Conservation (phyloP, 2,113 vertebrate species). For the Albula glossodonta region DNA sequence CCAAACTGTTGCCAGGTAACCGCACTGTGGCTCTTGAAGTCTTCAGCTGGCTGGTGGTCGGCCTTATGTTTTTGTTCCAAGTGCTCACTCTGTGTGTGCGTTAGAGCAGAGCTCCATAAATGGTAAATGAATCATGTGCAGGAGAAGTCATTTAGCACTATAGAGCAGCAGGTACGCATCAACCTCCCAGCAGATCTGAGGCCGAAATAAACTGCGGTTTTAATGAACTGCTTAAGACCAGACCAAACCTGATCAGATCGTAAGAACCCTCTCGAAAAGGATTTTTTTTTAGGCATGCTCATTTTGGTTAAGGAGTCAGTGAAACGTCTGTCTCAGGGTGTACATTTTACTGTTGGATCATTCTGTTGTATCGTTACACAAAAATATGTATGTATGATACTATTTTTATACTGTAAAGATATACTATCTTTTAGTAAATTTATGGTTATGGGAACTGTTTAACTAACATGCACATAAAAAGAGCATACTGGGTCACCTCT, state of each 20-base stretch:
- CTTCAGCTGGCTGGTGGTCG: slow-evolving; percentile 47
- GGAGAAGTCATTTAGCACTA: slow-evolving; percentile 44
- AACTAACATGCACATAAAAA: background rate
- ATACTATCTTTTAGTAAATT: background rate
- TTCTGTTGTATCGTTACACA: background rate
- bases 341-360: background rate
- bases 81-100: background rate
- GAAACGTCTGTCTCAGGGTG: background rate
- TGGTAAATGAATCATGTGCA: slow-evolving; percentile 61
- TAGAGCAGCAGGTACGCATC: slow-evolving; percentile 52
- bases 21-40: slow-evolving; percentile 49
- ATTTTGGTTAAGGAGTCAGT: background rate
- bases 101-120: slow-evolving; percentile 58
- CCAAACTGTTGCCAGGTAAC: slow-evolving; percentile 65
- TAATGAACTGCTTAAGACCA: background rate
- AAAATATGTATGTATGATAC: background rate
- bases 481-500: background rate
- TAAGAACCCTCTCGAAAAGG: background rate
- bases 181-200: slow-evolving; percentile 32
- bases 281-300: background rate
- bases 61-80: slow-evolving; percentile 17
- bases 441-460: background rate
- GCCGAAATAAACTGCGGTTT: slow-evolving; percentile 41
- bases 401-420: background rate
- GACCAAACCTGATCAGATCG: background rate